Evolutionary conservation across 2,113 vertebrate genomes (phyloP).

Genomic region (Perca schrenkii): DNA sequence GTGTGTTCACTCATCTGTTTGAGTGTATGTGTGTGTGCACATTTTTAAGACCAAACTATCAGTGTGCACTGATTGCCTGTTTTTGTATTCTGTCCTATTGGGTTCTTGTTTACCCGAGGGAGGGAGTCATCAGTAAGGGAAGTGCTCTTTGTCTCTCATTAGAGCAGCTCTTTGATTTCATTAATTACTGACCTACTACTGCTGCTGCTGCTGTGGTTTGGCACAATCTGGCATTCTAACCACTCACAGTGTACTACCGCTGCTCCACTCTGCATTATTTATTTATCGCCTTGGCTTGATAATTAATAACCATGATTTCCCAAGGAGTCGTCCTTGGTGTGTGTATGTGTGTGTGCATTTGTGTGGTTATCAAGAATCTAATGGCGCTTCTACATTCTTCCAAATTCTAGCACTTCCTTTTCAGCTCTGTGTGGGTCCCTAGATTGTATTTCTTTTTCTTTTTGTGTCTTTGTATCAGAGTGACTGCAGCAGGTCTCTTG

Average conservation of each 20-base stretch:
- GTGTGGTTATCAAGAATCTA: slow-evolving; percentile 23
- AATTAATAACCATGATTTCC: slow-evolving; percentile 72
- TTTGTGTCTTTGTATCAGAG: slow-evolving; percentile 23
- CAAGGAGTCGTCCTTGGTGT: slow-evolving; percentile 30
- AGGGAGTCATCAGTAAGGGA: slow-evolving; percentile 53
- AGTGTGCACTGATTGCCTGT: not conserved
- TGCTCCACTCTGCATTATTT: slow-evolving; percentile 72
- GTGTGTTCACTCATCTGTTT: slow-evolving; percentile 1
- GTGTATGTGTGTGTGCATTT: slow-evolving; percentile 9
- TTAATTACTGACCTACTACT: slow-evolving; percentile 78
- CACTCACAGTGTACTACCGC: slow-evolving; percentile 41
- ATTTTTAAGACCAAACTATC: slow-evolving; percentile 5
- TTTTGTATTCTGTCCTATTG: slow-evolving; percentile 36
- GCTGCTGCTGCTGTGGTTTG: slow-evolving; percentile 58
- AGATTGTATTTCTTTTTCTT: not conserved
- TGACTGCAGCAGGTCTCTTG: slow-evolving; percentile 22
- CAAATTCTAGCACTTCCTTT: not conserved
- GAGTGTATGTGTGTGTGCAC: not conserved
- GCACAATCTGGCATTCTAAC: slow-evolving; percentile 64
- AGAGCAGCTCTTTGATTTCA: slow-evolving; percentile 75
- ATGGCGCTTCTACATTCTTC: not conserved
- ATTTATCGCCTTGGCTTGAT: slow-evolving; percentile 63
- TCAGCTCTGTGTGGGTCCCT: not conserved
- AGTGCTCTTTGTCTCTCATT: slow-evolving; percentile 74
- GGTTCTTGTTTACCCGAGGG: slow-evolving; percentile 47